A percentile compares a stretch with the other conserved stretches of the same genome.
Evolutionary conservation across 2,888 invertebrate species (phyloP).

Genomic region (Frankliniella intonsa): DNA sequence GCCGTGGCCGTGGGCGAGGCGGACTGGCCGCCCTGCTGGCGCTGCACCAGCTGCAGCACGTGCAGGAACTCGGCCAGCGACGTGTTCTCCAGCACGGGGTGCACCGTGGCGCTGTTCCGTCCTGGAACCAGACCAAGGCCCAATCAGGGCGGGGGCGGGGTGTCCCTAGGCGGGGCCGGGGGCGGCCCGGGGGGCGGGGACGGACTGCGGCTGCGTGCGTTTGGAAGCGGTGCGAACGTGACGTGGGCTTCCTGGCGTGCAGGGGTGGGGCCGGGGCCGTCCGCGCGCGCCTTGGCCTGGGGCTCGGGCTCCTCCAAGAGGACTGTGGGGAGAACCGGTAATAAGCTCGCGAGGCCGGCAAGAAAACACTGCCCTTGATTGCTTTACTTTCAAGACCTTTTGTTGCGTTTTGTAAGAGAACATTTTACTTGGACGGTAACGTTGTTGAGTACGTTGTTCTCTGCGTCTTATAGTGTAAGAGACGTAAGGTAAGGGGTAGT

Average conservation of each 20-base stretch:
- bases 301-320: background rate
- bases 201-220: background rate
- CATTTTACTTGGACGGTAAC: no score
- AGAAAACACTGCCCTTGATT: no score
- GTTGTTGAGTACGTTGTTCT: no score
- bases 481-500: no score
- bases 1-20: background rate
- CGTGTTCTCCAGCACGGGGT: slow-evolving; percentile 23
- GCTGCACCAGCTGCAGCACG: slow-evolving; percentile 11
- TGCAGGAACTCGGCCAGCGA: slow-evolving; percentile 23
- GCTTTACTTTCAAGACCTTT: no score
- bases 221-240: background rate
- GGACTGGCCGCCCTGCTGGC: background rate
- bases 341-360: background rate
- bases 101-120: slow-evolving; percentile 21
- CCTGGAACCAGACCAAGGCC: slow-evolving; percentile 10
- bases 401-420: no score
- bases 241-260: background rate
- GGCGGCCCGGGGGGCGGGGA: no score
- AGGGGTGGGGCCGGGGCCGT: background rate
- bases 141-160: background rate
- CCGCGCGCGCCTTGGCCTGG: background rate
- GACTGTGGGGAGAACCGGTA: background rate
- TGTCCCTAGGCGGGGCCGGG: background rate
- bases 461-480: no score